phyloP scores from a whole-genome alignment of 2,797 vertebrate genomes.

The Malacoctenus gilli region DNA sequence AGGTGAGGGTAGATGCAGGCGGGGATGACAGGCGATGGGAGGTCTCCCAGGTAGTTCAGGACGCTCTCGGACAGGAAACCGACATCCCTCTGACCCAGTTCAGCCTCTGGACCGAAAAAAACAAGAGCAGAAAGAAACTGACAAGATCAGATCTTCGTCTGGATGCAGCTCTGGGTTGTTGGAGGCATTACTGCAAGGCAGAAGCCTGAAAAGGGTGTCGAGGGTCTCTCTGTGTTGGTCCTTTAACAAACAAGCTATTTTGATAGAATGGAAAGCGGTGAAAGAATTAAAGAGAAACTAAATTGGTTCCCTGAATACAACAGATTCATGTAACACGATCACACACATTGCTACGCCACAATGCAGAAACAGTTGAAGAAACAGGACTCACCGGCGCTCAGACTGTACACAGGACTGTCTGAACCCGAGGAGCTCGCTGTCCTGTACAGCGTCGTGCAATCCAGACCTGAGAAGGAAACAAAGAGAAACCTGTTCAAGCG shows the following conservation, averaged over 20 bases:
- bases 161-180: too few relatives aligned
- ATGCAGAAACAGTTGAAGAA: too few relatives aligned
- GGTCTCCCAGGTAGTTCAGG: conserved; percentile 85
- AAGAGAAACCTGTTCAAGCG: too few relatives aligned
- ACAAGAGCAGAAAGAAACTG: conserved; percentile 40
- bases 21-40: conserved; percentile 86
- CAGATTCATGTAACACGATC: too few relatives aligned
- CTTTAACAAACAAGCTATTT: too few relatives aligned
- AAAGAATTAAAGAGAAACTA: too few relatives aligned
- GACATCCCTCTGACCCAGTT: conserved; percentile 80
- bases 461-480: conserved; percentile 71
- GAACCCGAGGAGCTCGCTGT: conserved; percentile 44
- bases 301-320: too few relatives aligned
- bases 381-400: conserved; percentile 68
- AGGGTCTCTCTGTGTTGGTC: too few relatives aligned
- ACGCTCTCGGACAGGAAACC: conserved; percentile 83
- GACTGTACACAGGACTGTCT: conserved; percentile 64
- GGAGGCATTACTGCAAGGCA: too few relatives aligned
- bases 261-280: too few relatives aligned
- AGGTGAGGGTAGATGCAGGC: conserved; percentile 80
- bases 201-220: too few relatives aligned
- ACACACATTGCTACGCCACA: too few relatives aligned
- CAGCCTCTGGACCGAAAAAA: conserved; percentile 78
- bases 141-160: background rate
- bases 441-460: conserved; percentile 75